phyloP scores from a whole-genome alignment of 2,113 vertebrate species.

The Gorilla gorilla region DNA sequence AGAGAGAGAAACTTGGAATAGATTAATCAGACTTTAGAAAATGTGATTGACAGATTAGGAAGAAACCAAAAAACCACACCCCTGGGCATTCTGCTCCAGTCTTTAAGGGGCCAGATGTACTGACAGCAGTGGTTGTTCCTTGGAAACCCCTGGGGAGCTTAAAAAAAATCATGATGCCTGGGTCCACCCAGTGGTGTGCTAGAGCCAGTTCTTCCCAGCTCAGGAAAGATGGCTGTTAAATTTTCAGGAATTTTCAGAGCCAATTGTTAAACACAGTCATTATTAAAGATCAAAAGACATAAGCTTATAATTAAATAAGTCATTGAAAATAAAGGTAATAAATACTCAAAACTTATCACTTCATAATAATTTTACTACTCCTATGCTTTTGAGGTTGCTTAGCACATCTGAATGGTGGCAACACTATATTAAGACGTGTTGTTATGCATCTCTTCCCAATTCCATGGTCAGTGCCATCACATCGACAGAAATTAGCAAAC shows the following conservation, averaged over 20 bases:
- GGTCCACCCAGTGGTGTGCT: neutral
- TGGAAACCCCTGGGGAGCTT: neutral
- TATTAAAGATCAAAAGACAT: neutral
- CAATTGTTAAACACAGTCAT: neutral
- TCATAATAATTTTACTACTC: neutral
- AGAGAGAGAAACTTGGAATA: neutral
- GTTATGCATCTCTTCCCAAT: neutral
- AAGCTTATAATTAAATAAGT: neutral
- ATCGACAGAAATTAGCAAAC: neutral
- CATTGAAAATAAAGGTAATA: conserved; percentile 9
- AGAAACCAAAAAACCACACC: neutral
- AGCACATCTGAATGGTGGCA: neutral
- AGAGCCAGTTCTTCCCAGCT: neutral
- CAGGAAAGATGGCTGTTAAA: neutral
- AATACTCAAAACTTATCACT: neutral
- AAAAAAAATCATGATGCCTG: neutral
- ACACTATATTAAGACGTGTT: neutral
- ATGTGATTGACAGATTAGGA: neutral
- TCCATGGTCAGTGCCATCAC: fast-evolving
- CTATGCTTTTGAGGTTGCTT: neutral
- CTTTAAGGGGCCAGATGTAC: neutral
- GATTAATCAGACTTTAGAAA: neutral
- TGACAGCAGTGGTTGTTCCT: neutral
- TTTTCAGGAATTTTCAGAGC: neutral
- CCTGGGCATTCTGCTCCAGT: neutral